Base-by-base conservation (phyloP, 2,113 vertebrate genomes). In the Rhizomys pruinosus region DNA sequence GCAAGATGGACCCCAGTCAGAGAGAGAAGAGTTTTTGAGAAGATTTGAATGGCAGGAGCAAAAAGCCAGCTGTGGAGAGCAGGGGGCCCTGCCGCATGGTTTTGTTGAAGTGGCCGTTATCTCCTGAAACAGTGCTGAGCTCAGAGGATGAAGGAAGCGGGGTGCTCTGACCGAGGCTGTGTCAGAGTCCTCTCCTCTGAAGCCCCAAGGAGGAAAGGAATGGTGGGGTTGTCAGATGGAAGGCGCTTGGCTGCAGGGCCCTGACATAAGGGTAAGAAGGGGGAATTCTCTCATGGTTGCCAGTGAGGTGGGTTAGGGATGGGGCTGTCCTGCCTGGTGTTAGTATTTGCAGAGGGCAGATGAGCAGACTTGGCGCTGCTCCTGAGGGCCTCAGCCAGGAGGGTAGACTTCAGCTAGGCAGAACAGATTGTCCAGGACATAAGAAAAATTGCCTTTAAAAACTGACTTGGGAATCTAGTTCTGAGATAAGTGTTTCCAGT, bases 181-280 rank as follows among this genome's bases (percentile, higher is more conserved):
- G 2, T 59, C 22, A 20, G 74, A 55, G 37, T 64, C 39, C 57
- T 39, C 22, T 52, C 73, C 5, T 72, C 85, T 69, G 88, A 81
- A 94, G 88, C 8, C 42, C 77, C 37, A 37, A 42, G 57, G 42
- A 42, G 11, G 66, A 47, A 8, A 39, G 73, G 84, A 16, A 29
- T 2, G 20, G 17, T 39, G 73, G 61, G 20, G 7, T 39, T 39
- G 9, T 66, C 13, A 29, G 74, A 64, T 37, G 2, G 19, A 55
- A 55, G 68, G 25, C 61, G 52, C 22, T 44, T 0, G 59, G 3
- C 9, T 0, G 1, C 1, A 37, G 32, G n/a, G 32, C 29, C 37
- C 22, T 0, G 3, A 19, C n/a, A 55, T 8, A 19, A n/a, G 5
- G 22, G 19, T 12, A 7, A 61, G 27, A 22, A 57, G 17, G 61